Evolutionary conservation across 2,797 vertebrate genomes (phyloP), one percentile per base, ranked within the genome.

Genomic region (Pangasius sanitwongsei): DNA sequence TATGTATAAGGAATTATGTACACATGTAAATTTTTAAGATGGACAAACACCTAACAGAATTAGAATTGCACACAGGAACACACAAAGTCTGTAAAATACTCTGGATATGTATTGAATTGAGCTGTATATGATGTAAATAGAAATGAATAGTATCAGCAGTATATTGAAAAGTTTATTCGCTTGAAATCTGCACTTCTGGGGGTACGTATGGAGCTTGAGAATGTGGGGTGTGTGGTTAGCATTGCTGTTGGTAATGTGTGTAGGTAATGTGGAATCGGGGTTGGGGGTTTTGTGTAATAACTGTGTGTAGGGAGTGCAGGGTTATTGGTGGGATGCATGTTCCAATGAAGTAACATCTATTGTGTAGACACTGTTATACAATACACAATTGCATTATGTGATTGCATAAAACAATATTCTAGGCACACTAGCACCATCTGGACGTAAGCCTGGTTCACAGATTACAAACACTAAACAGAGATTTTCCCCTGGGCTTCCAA

Each of bases 281-380:
- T 82, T 41, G 53, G 50, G n/a, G 50, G 55, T 63, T 82, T 61
- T 28, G 31, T 59, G 55, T 20, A 37, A 59, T 34, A 82, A 37
- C 1, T 59, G 13, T 59, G 18, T 37, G 12, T 23, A 34, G 25
- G 18, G 25, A 77, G 11, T 83, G 34, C 37, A 83, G 80, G 55
- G 55, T 61, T 61, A 82, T 4, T 63, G 34, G 20, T 83, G 5
- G 34, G 57, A 0, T 44, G 23, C 23, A 61, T 63, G 2, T 16
- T 44, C 28, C 83, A 31, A 28, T 28, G 15, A 67, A n/a, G 28
- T 11, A 18, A 31, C 41, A 84, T 31, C 23, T 28, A 16, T 63
- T 83, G 57, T 83, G 81, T 44, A 23, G 18, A 34, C n/a, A 9
- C 63, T 31, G 28, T 48, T 84, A 84, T 84, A 67, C 69, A 84